These are phyloP conservation scores for Diachasmimorpha longicaudata DNA, from an alignment of 1,140 invertebrate species.

Conservation along the genomic window DNA sequence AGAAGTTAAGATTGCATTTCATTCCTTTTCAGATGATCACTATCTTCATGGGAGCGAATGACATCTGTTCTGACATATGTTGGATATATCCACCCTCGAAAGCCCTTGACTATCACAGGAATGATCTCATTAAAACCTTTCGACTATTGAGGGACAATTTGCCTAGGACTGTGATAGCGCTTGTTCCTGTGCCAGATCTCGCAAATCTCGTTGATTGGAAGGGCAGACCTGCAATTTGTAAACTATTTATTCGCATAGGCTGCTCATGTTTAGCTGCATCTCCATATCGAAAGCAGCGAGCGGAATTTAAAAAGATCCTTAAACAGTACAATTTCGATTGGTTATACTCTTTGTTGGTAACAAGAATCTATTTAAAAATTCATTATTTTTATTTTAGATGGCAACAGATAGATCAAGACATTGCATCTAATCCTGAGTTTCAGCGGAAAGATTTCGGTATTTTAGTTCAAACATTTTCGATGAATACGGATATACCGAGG, in stretches of 20 bases:
- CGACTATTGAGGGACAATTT: constrained; percentile 66
- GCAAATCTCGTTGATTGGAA: constrained; percentile 42
- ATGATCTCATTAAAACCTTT: constrained; percentile 61
- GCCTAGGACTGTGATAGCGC: constrained; percentile 68
- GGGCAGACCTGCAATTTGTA: constrained; percentile 48
- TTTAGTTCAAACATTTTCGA: constrained; percentile 65
- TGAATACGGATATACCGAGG: constrained; percentile 53
- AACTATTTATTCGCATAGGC: constrained; percentile 50
- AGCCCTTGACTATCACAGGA: constrained; percentile 58
- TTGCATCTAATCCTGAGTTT: constrained; percentile 58
- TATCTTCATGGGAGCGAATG: constrained; percentile 73
- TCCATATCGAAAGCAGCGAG: constrained; percentile 25
- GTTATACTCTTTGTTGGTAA: not conserved
- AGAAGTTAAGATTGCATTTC: not conserved
- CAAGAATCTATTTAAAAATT: not conserved
- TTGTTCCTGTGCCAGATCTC: constrained; percentile 63
- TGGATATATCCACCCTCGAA: constrained; percentile 49
- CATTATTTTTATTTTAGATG: constrained; percentile 39
- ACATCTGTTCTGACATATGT: constrained; percentile 73
- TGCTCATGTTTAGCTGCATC: constrained; percentile 65
- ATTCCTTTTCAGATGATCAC: constrained; percentile 65
- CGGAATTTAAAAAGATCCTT: constrained; percentile 51
- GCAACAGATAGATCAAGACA: constrained; percentile 46
- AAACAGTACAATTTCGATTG: constrained; percentile 37
- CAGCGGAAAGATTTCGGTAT: constrained; percentile 71